phyloP scores from a whole-genome alignment of 92 coral and sea anemone species.

The Heliopora coerulea region DNA sequence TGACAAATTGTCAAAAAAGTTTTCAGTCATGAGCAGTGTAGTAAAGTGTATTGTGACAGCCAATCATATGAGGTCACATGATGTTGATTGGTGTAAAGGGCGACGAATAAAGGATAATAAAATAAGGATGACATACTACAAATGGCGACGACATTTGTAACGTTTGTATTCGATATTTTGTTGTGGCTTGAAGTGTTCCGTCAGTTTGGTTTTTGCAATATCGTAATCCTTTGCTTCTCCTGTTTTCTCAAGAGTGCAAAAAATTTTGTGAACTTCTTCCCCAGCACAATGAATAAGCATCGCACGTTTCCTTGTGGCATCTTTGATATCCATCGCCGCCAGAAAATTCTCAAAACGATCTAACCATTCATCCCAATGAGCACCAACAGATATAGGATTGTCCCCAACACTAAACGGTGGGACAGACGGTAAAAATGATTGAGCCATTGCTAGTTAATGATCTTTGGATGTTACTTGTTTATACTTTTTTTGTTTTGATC shows the following conservation, averaged over 20 bases:
- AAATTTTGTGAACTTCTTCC: constrained; percentile 37
- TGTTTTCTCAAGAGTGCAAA: constrained; percentile 15
- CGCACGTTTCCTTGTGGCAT: constrained; percentile 38
- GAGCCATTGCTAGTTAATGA: background rate
- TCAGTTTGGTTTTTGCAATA: constrained; percentile 23
- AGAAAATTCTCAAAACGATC: too few relatives aligned
- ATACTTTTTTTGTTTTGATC: too few relatives aligned
- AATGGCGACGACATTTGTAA: constrained; percentile 12
- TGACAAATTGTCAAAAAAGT: too few relatives aligned
- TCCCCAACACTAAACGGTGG: background rate
- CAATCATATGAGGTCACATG: too few relatives aligned
- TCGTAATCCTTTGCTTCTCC: constrained; percentile 24
- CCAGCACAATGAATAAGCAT: constrained; percentile 40
- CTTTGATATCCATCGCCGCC: constrained; percentile 22
- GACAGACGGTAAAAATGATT: background rate
- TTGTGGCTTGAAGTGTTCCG: constrained; percentile 28
- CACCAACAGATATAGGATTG: constrained; percentile 18
- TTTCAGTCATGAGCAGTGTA: too few relatives aligned
- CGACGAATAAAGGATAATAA: too few relatives aligned
- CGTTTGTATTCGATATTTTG: constrained; percentile 30
- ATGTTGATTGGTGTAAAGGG: too few relatives aligned
- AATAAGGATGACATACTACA: too few relatives aligned
- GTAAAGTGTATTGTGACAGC: too few relatives aligned
- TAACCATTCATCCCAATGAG: constrained; percentile 30
- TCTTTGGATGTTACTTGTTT: too few relatives aligned